These are phyloP conservation scores for Pitangus sulphuratus DNA, from an alignment of 2,797 vertebrate species.

Conservation along the genomic window DNA sequence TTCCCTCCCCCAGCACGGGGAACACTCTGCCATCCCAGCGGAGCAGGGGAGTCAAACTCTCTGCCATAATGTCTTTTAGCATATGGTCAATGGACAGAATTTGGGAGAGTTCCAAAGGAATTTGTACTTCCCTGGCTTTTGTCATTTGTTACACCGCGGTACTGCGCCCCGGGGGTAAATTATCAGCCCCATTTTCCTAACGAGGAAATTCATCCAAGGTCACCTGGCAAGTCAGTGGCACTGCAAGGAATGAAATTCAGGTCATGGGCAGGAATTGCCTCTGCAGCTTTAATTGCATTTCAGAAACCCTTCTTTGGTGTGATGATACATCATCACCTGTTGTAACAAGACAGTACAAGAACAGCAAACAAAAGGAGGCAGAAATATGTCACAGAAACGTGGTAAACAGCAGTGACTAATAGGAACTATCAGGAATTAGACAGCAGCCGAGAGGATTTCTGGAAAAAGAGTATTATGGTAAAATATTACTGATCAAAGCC, in stretches of 20 bases:
- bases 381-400: not conserved
- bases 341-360: not conserved
- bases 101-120: conserved; percentile 46
- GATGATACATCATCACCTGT: not conserved
- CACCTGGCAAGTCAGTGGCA: not conserved
- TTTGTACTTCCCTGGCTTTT: conserved; percentile 1
- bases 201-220: conserved; percentile 51
- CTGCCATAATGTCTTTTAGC: not conserved
- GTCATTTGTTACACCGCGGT: not conserved
- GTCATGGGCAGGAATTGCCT: conserved; percentile 15
- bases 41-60: not conserved
- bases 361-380: not conserved
- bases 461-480: not conserved
- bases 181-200: conserved; percentile 41
- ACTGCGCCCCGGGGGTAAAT: conserved; percentile 10
- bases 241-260: conserved; percentile 20
- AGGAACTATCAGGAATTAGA: not conserved
- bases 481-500: conserved; percentile 22
- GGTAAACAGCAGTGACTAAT: not conserved
- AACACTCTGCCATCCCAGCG: not conserved
- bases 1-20: not conserved
- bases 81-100: conserved; percentile 36
- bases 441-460: conserved; percentile 3
- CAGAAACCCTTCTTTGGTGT: not conserved
- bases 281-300: not conserved